Evolutionary conservation across 2,113 vertebrate species (phyloP), one percentile per base, ranked within the genome.

Genomic region (Mixornis gularis): DNA sequence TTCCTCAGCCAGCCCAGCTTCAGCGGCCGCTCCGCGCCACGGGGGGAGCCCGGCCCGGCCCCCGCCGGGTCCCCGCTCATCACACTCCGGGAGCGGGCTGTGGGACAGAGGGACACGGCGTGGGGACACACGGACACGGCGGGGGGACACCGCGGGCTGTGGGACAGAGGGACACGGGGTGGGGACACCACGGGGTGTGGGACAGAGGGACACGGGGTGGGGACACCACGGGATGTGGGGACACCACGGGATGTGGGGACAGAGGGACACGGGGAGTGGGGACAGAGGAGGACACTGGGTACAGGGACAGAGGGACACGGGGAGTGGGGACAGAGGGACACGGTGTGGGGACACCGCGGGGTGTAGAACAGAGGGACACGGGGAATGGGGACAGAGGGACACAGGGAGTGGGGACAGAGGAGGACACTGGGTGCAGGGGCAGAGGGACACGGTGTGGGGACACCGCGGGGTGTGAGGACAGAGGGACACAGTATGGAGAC

Each of bases 1-100:
- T 99, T 99, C 95, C 98, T 99, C 89, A 99, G 97, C 99, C 99
- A 99, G 85, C 99, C 99, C 3, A 98, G 96, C 96, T 99, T 99
- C 86, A 98, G 96, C 0, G 99, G 98, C 80, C 98, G 97, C 90
- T 99, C 98, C 95, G 98, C 97, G 1, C 97, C 93, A 79, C 92
- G 97, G 89, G 95, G 90, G 48, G 95, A 95, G 20, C 90, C 79
- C 2, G 97, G 79, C 3, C 79, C 87, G 56, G 96, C 71, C 0
- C 87, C 92, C 56, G 79, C 90, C 6, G 95, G 92, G 59, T 99
- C 99, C 0, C 97, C 96, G 0, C 98, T 98, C 97, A 99, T 98
- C 96, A 99, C 97, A 14, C 99, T 99, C 95, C 96, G 97, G 46
- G 99, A 99, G 46, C 99, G 98, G 5, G 98, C 99, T 99, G 90